Evolutionary conservation across 1,140 invertebrate genomes (phyloP).

Genomic region (Chironomus tepperi): DNA sequence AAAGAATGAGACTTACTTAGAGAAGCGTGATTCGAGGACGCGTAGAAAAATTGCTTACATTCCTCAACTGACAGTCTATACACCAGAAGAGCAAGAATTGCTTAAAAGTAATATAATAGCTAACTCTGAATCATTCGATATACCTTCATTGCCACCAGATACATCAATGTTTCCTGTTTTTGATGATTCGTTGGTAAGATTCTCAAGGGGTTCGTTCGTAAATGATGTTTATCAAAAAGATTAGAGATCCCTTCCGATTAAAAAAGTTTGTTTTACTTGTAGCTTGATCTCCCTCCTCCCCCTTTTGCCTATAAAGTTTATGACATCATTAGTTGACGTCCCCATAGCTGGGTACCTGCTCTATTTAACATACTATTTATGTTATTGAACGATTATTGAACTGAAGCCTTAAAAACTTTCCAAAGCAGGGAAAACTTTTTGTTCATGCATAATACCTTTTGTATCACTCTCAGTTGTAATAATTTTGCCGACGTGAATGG

Average conservation of each 20-base stretch:
- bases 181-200: background rate
- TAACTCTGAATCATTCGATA: constrained; percentile 1
- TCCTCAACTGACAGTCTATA: background rate
- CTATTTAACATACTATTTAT: background rate
- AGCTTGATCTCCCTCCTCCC: too few relatives aligned
- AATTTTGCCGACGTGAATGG: background rate
- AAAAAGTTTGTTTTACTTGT: too few relatives aligned
- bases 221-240: too few relatives aligned
- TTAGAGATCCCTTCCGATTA: too few relatives aligned
- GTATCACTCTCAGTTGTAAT: background rate
- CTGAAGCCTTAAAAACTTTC: background rate
- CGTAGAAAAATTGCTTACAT: background rate
- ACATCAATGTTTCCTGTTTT: constrained; percentile 1
- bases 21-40: background rate
- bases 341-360: background rate
- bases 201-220: background rate
- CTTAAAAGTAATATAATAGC: background rate
- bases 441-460: background rate
- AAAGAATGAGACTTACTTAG: background rate
- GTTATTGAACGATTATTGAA: constrained; percentile 21
- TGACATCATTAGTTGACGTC: too few relatives aligned
- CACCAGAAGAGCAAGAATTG: background rate
- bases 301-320: too few relatives aligned
- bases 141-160: background rate
- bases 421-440: background rate